Percentiles rank a stretch among this genome's conserved stretches.
Evolutionary conservation across 2,888 invertebrate genomes (phyloP).

Genomic region (Poecilus cupreus): DNA sequence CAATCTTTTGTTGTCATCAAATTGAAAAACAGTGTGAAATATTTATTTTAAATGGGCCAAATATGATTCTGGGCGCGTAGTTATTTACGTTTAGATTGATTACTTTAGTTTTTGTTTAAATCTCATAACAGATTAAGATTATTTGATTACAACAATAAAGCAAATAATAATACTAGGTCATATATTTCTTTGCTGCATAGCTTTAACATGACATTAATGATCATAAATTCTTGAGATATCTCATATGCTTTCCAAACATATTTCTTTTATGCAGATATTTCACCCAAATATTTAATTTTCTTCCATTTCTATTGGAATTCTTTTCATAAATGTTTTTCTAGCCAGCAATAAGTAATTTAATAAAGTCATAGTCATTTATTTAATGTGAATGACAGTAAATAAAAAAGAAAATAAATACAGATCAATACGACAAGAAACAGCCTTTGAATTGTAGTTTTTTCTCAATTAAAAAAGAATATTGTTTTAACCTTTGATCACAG

Average conservation of each 20-base stretch:
- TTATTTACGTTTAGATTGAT: too few species aligned
- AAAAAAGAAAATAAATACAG: not conserved
- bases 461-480: not conserved
- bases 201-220: not conserved
- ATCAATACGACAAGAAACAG: constrained; percentile 10
- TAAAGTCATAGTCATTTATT: constrained; percentile 4
- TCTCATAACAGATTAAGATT: too few species aligned
- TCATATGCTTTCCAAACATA: not conserved
- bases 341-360: not conserved
- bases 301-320: not conserved
- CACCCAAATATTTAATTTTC: constrained; percentile 1
- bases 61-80: too few species aligned
- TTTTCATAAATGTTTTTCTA: not conserved
- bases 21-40: too few species aligned
- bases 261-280: constrained; percentile 1
- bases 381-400: not conserved
- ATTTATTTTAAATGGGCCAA: too few species aligned
- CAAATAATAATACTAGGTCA: not conserved
- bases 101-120: too few species aligned
- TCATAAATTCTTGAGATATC: constrained; percentile 10
- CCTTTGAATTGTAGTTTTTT: not conserved
- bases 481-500: not conserved
- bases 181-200: not conserved
- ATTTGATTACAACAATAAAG: too few species aligned
- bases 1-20: too few species aligned